Evolutionary conservation across 2,888 invertebrate species (phyloP).

Genomic region (Eremobia ochroleuca): DNA sequence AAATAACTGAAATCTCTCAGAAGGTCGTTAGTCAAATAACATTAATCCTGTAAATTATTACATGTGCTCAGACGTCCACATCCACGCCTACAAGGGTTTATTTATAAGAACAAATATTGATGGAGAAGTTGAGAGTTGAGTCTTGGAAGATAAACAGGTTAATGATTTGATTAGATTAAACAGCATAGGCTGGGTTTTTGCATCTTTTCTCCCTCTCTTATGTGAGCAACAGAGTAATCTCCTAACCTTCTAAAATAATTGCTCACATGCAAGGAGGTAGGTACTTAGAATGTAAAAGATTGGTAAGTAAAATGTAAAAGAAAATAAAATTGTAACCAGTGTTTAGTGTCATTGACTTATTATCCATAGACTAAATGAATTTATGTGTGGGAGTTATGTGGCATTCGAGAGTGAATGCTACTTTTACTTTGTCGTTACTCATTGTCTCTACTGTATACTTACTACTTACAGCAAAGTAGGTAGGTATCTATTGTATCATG

Average conservation of each 20-base stretch:
- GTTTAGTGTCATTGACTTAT: slow-evolving; percentile 25
- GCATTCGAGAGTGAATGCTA: slow-evolving; percentile 42
- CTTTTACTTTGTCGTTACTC: slow-evolving; percentile 56
- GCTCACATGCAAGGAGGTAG: neutral
- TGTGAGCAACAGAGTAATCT: neutral
- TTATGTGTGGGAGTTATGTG: slow-evolving; percentile 34
- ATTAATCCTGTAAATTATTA: slow-evolving; percentile 55
- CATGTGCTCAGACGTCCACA: slow-evolving; percentile 32
- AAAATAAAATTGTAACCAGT: slow-evolving; percentile 16
- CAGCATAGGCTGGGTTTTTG: neutral
- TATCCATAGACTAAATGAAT: neutral
- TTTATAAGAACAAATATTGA: slow-evolving; percentile 47
- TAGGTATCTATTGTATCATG: slow-evolving; percentile 13
- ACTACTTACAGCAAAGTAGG: neutral
- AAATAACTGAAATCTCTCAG: slow-evolving; percentile 17
- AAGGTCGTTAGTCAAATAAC: slow-evolving; percentile 44
- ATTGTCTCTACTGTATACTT: slow-evolving; percentile 6
- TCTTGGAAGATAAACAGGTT: slow-evolving; percentile 10
- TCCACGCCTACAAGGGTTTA: slow-evolving; percentile 55
- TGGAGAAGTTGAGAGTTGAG: slow-evolving; percentile 6
- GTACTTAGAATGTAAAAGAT: no score
- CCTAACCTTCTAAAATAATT: neutral
- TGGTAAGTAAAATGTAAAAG: neutral
- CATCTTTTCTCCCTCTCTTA: neutral
- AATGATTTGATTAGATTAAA: neutral